Conservation (phyloP, 2,113 vertebrate genomes). For the Rhinoderma darwinii region DNA sequence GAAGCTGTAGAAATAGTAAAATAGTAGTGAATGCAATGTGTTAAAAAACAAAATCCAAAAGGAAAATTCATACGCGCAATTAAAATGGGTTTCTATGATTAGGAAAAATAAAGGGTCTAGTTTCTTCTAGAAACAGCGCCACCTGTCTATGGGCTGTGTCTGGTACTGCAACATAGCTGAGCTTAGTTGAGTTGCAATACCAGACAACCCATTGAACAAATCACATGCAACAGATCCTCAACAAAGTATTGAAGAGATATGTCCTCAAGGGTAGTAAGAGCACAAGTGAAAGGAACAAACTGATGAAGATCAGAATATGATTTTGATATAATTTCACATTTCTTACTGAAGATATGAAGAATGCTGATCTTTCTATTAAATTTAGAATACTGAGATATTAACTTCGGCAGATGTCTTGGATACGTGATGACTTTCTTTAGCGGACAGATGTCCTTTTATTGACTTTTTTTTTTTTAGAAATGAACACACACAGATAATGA, state of each 20-base stretch:
- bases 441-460: conserved; percentile 11
- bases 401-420: neutral
- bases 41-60: neutral
- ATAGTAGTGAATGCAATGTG: neutral
- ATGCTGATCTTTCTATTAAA: no score
- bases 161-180: neutral
- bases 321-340: no score
- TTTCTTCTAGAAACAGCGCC: no score
- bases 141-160: no score
- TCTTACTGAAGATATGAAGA: no score
- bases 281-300: no score
- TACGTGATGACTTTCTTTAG: neutral
- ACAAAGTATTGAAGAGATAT: no score
- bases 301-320: no score
- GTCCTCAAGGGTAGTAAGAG: neutral
- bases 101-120: no score
- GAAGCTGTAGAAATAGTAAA: conserved; percentile 75
- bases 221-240: no score
- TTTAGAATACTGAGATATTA: neutral
- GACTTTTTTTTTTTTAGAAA: neutral
- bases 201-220: neutral
- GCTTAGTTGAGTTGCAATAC: neutral
- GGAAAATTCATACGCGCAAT: no score
- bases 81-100: no score
- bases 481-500: neutral